Conservation (phyloP, 2,888 invertebrate species). For the Scaeva pyrastri region DNA sequence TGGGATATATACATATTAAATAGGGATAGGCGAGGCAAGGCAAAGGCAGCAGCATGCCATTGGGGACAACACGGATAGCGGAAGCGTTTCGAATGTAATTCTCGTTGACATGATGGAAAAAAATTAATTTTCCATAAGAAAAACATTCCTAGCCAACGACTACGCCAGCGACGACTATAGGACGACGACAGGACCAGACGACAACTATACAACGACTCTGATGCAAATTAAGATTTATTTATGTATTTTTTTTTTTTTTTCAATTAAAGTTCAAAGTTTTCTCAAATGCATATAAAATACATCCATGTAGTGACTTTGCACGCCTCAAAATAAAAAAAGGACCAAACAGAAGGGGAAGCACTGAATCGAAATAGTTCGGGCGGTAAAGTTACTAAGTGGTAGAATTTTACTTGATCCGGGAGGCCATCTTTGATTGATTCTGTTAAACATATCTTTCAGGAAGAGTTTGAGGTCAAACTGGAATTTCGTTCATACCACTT, state of each 20-base stretch:
- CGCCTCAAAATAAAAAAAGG: slow-evolving; percentile 41
- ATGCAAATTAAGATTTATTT: slow-evolving; percentile 75
- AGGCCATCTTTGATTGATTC: background rate
- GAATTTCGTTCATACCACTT: too few relatives aligned
- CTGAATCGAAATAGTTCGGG: background rate
- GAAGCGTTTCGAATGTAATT: slow-evolving; percentile 50
- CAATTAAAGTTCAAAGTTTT: slow-evolving; percentile 63
- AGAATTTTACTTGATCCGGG: too few relatives aligned
- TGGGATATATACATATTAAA: too few relatives aligned
- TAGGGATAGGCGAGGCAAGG: too few relatives aligned
- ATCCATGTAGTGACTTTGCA: slow-evolving; percentile 29
- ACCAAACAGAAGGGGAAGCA: slow-evolving; percentile 17
- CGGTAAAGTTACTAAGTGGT: background rate
- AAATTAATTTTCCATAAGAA: slow-evolving; percentile 73
- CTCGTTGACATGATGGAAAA: slow-evolving; percentile 48
- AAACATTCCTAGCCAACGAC: slow-evolving; percentile 45
- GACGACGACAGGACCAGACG: slow-evolving; percentile 10
- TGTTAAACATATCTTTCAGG: too few relatives aligned
- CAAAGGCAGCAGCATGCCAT: slow-evolving; percentile 17
- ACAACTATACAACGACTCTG: slow-evolving; percentile 39
- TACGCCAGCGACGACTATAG: slow-evolving; percentile 3
- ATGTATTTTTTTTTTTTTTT: slow-evolving; percentile 20
- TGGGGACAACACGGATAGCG: slow-evolving; percentile 43
- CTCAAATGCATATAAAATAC: slow-evolving; percentile 24
- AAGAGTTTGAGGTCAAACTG: too few relatives aligned